phyloP scores from a whole-genome alignment of 2,797 vertebrate species.

The Triplophysa yarkandensis region DNA sequence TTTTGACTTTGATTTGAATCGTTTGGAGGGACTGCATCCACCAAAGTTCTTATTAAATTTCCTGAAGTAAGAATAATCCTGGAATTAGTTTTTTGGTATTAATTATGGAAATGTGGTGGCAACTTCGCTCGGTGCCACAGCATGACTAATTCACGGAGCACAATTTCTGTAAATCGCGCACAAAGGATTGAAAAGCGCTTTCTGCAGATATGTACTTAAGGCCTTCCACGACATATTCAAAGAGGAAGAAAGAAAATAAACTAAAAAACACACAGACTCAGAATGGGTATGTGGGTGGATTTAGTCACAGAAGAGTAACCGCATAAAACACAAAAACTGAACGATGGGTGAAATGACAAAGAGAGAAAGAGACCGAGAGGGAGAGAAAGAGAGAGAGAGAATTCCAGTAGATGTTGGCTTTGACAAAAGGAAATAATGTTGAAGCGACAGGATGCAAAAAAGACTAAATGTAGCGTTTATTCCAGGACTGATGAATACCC shows the following conservation, averaged over 20 bases:
- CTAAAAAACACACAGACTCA: constrained; percentile 49
- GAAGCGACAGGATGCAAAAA: constrained; percentile 37
- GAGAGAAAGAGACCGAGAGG: constrained; percentile 7
- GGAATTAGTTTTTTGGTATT: background rate
- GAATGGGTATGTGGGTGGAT: constrained; percentile 65
- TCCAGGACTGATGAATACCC: constrained; percentile 51
- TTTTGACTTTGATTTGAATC: background rate
- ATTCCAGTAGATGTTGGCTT: constrained; percentile 45
- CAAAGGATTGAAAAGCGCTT: constrained; percentile 3
- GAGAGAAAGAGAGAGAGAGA: constrained; percentile 17
- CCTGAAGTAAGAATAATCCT: background rate
- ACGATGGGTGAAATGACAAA: constrained; percentile 50
- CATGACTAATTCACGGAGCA: constrained; percentile 6
- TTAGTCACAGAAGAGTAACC: constrained; percentile 64
- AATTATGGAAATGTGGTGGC: background rate
- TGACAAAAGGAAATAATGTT: constrained; percentile 39
- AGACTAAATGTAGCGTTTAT: constrained; percentile 43
- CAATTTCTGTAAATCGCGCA: constrained; percentile 15
- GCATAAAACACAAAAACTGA: constrained; percentile 51
- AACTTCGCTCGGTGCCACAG: constrained; percentile 11
- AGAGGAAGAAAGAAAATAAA: constrained; percentile 11
- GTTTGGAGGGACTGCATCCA: background rate
- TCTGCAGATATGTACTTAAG: constrained; percentile 52
- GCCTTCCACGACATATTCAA: constrained; percentile 5
- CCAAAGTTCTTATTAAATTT: background rate